Base-by-base conservation (phyloP, 2,797 vertebrate genomes). In the Sphaeramia orbicularis region DNA sequence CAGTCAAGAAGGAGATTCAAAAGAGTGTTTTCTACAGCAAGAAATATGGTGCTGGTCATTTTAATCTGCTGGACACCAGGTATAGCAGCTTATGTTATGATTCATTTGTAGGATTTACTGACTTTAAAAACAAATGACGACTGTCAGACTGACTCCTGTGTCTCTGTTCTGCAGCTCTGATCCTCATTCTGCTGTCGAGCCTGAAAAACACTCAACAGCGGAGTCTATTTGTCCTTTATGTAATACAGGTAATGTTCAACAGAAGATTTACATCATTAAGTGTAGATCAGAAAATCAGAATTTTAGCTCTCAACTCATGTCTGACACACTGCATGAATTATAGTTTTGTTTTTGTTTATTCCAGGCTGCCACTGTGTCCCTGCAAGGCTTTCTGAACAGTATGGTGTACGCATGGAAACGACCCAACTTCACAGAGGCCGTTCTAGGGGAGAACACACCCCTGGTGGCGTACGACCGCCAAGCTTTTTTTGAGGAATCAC, bases 31-130 rank as follows among this genome's bases (percentile, higher is more conserved):
- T 86, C 27, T 18, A 92, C 90, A 3, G 78, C 92, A 0, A 83
- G 82, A 18, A 85, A 76, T 56, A 95, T 95, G 91, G 87, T 95
- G 75, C 40, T 94, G 68, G 89, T 95, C 36, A 91, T 95, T 65
- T 58, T 96, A 55, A 36, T 95, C 86, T 96, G 95, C 80, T 96
- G 95, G 95, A 35, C 76, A 0, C 95, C 95, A 91, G 95, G 95
- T 91, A 84, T 14, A 43, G 36, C 37, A 64, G 6, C 1, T 4
- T 7, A 63, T 14, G 6, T 15, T 51, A 40, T 13, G 4, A 32
- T 5, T 32, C n/a, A n/a, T n/a, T n/a, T n/a, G n/a, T n/a, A 57
- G 7, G 4, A 32, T 5, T 32, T 6, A 58, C 16, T 7, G n/a
- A 11, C n/a, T 58, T 45, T 10, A 54, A 24, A 24, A 24, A 24